Evolutionary conservation across 2,888 invertebrate genomes (phyloP).

Genomic region (Luperina testacea): DNA sequence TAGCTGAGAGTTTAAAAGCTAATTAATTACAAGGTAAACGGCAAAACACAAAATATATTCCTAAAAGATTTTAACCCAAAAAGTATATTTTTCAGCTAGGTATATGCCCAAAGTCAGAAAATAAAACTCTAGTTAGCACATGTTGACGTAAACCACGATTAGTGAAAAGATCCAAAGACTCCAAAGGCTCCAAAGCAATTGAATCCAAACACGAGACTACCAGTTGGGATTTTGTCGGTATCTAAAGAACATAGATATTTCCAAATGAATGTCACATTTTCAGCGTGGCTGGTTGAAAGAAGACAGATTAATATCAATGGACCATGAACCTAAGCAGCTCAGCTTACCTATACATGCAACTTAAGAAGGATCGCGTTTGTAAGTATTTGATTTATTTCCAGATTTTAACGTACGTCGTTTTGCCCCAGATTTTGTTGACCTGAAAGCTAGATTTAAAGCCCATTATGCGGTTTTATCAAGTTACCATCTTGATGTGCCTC

Average conservation of each 20-base stretch:
- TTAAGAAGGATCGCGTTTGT: constrained; percentile 17
- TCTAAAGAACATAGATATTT: constrained; percentile 45
- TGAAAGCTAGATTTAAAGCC: not conserved
- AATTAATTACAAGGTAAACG: too few species aligned
- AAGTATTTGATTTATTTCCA: constrained; percentile 36
- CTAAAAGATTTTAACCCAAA: not conserved
- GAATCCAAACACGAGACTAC: constrained; percentile 13
- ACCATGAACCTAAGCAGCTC: constrained; percentile 49
- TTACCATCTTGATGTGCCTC: too few species aligned
- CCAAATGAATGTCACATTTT: constrained; percentile 56
- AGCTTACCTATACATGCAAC: constrained; percentile 38
- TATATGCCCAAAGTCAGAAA: not conserved
- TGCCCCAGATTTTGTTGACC: not conserved
- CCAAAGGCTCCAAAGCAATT: constrained; percentile 30
- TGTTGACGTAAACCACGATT: not conserved
- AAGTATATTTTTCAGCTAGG: not conserved
- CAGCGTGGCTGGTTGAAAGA: constrained; percentile 45
- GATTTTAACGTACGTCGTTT: constrained; percentile 1
- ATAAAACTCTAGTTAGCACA: constrained; percentile 13
- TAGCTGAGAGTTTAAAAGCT: not conserved
- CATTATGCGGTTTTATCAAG: not conserved
- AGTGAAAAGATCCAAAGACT: constrained; percentile 14
- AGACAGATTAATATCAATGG: constrained; percentile 54
- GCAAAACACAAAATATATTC: not conserved
- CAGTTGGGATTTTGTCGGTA: constrained; percentile 18